Percentiles rank a stretch among this genome's conserved stretches.
Evolutionary conservation across 2,888 invertebrate species (phyloP).

Genomic region (Heliconius cydno): DNA sequence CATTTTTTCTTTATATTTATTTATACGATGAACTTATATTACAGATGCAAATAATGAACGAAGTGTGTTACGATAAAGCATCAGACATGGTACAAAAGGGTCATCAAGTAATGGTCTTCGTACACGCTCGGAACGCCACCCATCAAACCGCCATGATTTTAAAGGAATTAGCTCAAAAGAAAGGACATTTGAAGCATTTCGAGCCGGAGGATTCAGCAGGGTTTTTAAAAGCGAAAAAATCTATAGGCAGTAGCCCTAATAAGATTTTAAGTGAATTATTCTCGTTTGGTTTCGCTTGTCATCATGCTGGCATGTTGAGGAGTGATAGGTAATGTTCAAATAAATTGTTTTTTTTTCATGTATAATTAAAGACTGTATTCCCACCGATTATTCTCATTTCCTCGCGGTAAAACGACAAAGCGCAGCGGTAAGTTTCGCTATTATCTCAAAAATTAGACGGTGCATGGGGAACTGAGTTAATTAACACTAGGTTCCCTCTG

Average conservation of each 20-base stretch:
- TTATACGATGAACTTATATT: constrained; percentile 17
- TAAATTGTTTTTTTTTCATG: neutral
- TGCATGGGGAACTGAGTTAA: neutral
- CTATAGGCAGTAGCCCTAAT: constrained; percentile 89
- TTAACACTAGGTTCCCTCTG: neutral
- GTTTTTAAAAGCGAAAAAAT: constrained; percentile 87
- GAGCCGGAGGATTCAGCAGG: constrained; percentile 85
- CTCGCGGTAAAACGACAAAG: neutral
- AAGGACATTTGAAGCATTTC: constrained; percentile 88
- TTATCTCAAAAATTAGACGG: neutral
- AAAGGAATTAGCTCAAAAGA: constrained; percentile 90
- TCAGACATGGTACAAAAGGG: constrained; percentile 92
- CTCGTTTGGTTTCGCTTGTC: constrained; percentile 94
- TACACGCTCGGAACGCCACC: constrained; percentile 98
- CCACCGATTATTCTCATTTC: neutral
- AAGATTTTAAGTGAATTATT: constrained; percentile 93
- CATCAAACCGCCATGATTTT: constrained; percentile 93
- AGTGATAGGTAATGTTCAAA: constrained; percentile 87
- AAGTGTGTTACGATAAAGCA: constrained; percentile 96
- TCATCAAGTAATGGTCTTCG: constrained; percentile 99
- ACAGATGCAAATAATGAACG: constrained; percentile 92
- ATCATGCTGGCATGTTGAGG: constrained; percentile 98
- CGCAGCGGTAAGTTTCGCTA: neutral
- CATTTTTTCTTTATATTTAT: too few relatives aligned
- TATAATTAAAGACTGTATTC: too few relatives aligned